phyloP scores from a whole-genome alignment of 2,888 invertebrate species.

The Papilio demoleus region DNA sequence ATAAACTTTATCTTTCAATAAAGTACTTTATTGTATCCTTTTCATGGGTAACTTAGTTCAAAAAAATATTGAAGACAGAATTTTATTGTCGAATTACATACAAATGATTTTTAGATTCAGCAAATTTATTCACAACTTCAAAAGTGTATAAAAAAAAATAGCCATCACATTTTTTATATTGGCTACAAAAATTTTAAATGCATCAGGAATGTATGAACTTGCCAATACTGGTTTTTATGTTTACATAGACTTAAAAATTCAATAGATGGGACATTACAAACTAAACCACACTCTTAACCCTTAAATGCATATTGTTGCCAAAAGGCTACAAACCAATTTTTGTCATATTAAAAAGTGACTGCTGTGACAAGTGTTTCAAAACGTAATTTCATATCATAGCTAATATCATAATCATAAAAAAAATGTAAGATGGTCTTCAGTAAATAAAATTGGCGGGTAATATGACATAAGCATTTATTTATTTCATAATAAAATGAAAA shows the following conservation, averaged over 20 bases:
- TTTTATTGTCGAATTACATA: not conserved
- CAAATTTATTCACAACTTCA: not conserved
- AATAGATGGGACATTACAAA: not conserved
- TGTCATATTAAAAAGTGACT: too few species aligned
- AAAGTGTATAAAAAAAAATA: not conserved
- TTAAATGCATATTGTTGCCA: too few species aligned
- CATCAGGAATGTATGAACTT: constrained; percentile 39
- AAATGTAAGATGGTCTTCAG: too few species aligned
- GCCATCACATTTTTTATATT: not conserved
- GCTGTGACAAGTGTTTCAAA: too few species aligned
- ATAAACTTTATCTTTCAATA: constrained; percentile 39
- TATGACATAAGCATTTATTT: too few species aligned
- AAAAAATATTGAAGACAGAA: not conserved
- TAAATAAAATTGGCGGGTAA: too few species aligned
- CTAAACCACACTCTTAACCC: too few species aligned
- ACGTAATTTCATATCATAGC: too few species aligned
- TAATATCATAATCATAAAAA: too few species aligned
- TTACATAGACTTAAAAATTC: not conserved
- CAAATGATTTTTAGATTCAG: constrained; percentile 11
- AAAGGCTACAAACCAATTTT: too few species aligned
- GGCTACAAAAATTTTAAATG: constrained; percentile 37
- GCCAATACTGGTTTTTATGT: constrained; percentile 29
- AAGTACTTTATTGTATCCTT: constrained; percentile 24
- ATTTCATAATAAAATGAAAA: too few species aligned
- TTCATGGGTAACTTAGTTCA: constrained; percentile 31